Evolutionary conservation across 1,140 invertebrate species (phyloP).

Genomic region (Drosophila busckii): DNA sequence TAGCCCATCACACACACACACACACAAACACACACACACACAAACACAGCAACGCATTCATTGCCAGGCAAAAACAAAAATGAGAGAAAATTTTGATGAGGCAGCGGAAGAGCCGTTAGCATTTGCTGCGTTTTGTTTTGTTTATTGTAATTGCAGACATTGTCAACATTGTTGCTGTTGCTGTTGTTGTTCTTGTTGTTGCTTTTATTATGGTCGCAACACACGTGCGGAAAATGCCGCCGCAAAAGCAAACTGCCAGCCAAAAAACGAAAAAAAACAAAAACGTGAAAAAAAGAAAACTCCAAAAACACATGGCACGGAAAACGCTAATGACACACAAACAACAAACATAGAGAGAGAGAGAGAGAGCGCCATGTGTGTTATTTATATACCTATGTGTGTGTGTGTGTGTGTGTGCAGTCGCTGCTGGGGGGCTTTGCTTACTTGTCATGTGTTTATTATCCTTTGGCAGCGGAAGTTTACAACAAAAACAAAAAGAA

Average conservation of each 20-base stretch:
- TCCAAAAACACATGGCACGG: conserved; percentile 41
- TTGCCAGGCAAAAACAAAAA: too few species aligned
- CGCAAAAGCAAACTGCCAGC: conserved; percentile 18
- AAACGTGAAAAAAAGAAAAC: too few species aligned
- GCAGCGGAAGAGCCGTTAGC: conserved; percentile 21
- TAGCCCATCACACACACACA: too few species aligned
- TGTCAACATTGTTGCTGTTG: conserved; percentile 26
- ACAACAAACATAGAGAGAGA: conserved; percentile 3
- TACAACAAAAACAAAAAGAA: conserved; percentile 35
- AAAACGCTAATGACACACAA: conserved; percentile 43
- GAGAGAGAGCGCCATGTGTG: conserved; percentile 17
- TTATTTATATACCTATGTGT: background rate
- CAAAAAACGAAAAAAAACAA: conserved; percentile 36
- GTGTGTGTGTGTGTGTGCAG: conserved; percentile 1
- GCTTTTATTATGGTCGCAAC: conserved; percentile 15
- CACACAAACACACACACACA: too few species aligned
- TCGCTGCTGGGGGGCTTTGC: conserved; percentile 21
- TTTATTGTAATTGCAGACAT: conserved; percentile 40
- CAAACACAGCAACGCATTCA: too few species aligned
- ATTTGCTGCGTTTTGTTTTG: conserved; percentile 41
- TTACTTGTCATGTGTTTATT: conserved; percentile 43
- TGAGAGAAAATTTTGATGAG: too few species aligned
- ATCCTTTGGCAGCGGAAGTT: conserved; percentile 46
- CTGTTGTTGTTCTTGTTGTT: conserved; percentile 8
- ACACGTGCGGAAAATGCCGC: conserved; percentile 36